Evolutionary conservation across 2,797 vertebrate species (phyloP).

Genomic region (Onychomys leucogaster): DNA sequence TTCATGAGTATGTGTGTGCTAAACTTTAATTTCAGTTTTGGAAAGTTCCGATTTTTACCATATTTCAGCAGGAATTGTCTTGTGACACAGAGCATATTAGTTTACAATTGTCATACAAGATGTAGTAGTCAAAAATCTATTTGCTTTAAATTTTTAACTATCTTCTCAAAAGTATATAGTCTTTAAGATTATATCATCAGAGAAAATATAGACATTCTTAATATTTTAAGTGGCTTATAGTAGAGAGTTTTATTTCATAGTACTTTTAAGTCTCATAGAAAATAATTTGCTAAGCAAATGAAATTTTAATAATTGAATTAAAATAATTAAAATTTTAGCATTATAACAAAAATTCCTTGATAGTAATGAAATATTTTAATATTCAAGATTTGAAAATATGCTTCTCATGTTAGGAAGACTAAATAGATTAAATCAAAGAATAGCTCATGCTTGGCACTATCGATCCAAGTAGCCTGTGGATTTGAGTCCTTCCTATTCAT

Average conservation of each 20-base stretch:
- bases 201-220: neutral
- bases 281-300: conserved; percentile 21
- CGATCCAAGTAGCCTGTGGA: neutral
- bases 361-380: neutral
- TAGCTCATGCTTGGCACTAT: neutral
- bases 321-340: conserved; percentile 37
- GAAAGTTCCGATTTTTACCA: conserved; percentile 40
- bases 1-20: neutral
- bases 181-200: conserved; percentile 44
- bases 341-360: neutral
- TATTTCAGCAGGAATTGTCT: neutral
- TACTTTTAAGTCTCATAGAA: conserved; percentile 3
- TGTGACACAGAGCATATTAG: neutral
- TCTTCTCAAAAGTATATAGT: neutral
- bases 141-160: conserved; percentile 57
- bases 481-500: neutral
- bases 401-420: neutral
- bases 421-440: neutral
- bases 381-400: neutral
- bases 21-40: conserved; percentile 47
- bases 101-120: conserved; percentile 32
- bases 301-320: conserved; percentile 40
- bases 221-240: conserved; percentile 29
- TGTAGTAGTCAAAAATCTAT: conserved; percentile 52
- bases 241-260: neutral